phyloP scores from a whole-genome alignment of 2,797 vertebrate species.

The Chiroxiphia lanceolata region DNA sequence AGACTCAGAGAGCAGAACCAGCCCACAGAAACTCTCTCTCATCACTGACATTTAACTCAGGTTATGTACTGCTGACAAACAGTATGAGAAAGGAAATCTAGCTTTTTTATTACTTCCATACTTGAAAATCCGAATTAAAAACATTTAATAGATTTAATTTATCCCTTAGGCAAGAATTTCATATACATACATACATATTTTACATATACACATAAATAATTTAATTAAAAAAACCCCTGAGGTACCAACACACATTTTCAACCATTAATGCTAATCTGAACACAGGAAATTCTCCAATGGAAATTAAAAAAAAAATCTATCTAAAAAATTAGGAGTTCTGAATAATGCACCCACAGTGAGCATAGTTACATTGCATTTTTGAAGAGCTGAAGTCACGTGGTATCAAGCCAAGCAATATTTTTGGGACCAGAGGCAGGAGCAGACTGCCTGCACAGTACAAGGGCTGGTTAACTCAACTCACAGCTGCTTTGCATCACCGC shows the following conservation, averaged over 20 bases:
- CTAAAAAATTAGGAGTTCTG: background rate
- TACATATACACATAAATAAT: background rate
- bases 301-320: background rate
- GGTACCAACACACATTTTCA: background rate
- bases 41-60: background rate
- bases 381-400: background rate
- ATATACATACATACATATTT: background rate
- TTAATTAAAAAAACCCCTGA: background rate
- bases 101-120: background rate
- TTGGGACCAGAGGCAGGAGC: background rate
- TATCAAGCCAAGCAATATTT: background rate
- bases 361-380: background rate
- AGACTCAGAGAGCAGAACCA: background rate
- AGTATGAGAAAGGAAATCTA: background rate
- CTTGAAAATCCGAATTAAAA: background rate
- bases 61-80: background rate
- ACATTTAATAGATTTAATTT: background rate
- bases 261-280: background rate
- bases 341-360: background rate
- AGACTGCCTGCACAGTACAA: background rate
- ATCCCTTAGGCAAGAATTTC: background rate
- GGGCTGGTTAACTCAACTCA: rapidly evolving
- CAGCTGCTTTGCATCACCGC: slow-evolving; percentile 39
- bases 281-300: background rate
- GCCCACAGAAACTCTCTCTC: background rate